These are phyloP conservation scores for Solenodon paradoxus DNA, from an alignment of 2,113 vertebrate species.

Conservation along the genomic window DNA sequence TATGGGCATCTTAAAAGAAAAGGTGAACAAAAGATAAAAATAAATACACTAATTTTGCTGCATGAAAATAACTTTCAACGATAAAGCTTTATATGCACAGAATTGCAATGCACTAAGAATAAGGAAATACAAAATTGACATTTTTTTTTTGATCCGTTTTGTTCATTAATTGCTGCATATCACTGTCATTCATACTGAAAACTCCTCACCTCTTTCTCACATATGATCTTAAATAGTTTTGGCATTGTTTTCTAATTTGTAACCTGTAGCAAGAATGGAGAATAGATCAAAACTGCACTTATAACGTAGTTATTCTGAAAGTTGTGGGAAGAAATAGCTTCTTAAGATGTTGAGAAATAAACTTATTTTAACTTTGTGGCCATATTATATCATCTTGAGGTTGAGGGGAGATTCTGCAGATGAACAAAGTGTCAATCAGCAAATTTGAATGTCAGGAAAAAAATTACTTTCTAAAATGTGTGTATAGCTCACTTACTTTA, in stretches of 20 bases:
- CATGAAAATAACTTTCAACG: background rate
- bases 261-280: background rate
- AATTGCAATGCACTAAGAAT: background rate
- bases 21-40: background rate
- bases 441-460: background rate
- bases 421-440: background rate
- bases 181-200: background rate
- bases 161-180: background rate
- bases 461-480: background rate
- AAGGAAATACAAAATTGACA: background rate
- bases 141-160: background rate
- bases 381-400: background rate
- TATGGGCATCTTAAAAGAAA: background rate
- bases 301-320: background rate
- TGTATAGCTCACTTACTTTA: background rate
- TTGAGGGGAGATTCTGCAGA: background rate
- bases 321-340: background rate
- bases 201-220: background rate
- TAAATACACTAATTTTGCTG: background rate
- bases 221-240: background rate
- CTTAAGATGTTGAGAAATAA: background rate
- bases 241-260: background rate
- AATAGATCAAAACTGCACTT: background rate
- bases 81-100: background rate
- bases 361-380: background rate